phyloP scores from a whole-genome alignment of 2,888 invertebrate species.

The Cremastinae sp. region DNA sequence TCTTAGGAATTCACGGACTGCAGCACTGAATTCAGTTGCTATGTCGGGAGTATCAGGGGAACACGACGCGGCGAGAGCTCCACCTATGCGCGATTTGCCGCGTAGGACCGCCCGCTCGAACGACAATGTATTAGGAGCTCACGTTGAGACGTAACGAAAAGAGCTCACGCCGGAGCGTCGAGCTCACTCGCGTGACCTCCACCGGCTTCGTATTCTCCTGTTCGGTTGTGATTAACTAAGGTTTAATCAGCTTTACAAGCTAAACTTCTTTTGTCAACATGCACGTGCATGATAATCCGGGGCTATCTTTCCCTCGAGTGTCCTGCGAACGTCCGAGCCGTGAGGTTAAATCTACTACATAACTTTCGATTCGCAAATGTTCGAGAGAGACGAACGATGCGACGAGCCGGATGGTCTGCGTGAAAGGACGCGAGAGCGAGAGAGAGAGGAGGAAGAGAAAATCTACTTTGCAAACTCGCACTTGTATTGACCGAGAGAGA shows the following conservation, averaged over 20 bases:
- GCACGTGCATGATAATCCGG: slow-evolving; percentile 78
- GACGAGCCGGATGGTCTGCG: too few relatives aligned
- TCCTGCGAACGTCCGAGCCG: slow-evolving; percentile 44
- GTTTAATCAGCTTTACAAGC: slow-evolving; percentile 80
- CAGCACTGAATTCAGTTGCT: slow-evolving; percentile 78
- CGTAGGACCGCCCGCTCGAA: slow-evolving; percentile 76
- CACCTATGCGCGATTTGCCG: slow-evolving; percentile 69
- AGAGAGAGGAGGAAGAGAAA: too few relatives aligned
- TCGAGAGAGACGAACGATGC: too few relatives aligned
- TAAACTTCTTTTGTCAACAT: slow-evolving; percentile 79
- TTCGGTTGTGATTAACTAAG: slow-evolving; percentile 78
- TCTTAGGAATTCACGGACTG: slow-evolving; percentile 76
- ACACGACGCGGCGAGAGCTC: slow-evolving; percentile 60
- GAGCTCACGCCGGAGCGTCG: background rate
- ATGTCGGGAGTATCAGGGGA: slow-evolving; percentile 70
- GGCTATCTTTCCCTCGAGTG: slow-evolving; percentile 71
- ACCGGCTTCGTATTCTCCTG: slow-evolving; percentile 68
- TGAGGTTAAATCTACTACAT: slow-evolving; percentile 2
- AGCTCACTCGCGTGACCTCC: slow-evolving; percentile 30
- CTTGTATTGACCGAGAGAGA: too few relatives aligned
- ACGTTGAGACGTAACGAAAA: slow-evolving; percentile 42
- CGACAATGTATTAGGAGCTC: slow-evolving; percentile 65
- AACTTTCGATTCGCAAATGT: background rate
- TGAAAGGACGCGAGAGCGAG: too few relatives aligned
- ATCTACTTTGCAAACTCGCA: too few relatives aligned